A percentile compares a stretch with the other conserved stretches of the same genome.
Conservation (phyloP, 64 coral and sea anemone genomes). For the Pachyseris speciosa region DNA sequence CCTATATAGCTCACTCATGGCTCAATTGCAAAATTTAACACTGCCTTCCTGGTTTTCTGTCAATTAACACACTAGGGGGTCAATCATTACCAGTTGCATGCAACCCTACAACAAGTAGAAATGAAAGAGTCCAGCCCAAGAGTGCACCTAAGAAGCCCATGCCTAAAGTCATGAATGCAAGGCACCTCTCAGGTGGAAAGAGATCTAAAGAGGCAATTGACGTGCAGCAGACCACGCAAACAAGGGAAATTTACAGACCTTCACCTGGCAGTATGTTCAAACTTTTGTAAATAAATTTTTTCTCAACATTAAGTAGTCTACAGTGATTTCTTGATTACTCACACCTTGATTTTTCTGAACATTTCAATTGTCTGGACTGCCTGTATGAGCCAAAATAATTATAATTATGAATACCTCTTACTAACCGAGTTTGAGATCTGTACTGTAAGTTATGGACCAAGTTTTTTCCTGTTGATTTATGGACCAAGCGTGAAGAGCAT, state of each 20-base stretch:
- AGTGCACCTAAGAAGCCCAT: conserved; percentile 49
- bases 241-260: conserved; percentile 74
- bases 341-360: too few relatives aligned
- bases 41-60: neutral
- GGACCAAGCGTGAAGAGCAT: too few relatives aligned
- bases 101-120: conserved; percentile 85
- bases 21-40: neutral
- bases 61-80: conserved; percentile 44
- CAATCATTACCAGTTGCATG: conserved; percentile 66
- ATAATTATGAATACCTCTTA: too few relatives aligned
- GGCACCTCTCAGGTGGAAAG: conserved; percentile 85
- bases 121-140: conserved; percentile 4
- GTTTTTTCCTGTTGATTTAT: too few relatives aligned
- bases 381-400: too few relatives aligned
- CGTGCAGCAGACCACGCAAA: conserved; percentile 11
- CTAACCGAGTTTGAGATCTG: too few relatives aligned
- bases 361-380: neutral
- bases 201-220: conserved; percentile 89
- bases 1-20: neutral
- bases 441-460: too few relatives aligned
- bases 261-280: conserved; percentile 85
- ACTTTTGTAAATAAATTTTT: neutral
- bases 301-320: too few relatives aligned
- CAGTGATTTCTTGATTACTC: too few relatives aligned
- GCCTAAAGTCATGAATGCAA: conserved; percentile 83